Base-by-base conservation (phyloP, 2,113 vertebrate genomes). In the Psephotus haematonotus region DNA sequence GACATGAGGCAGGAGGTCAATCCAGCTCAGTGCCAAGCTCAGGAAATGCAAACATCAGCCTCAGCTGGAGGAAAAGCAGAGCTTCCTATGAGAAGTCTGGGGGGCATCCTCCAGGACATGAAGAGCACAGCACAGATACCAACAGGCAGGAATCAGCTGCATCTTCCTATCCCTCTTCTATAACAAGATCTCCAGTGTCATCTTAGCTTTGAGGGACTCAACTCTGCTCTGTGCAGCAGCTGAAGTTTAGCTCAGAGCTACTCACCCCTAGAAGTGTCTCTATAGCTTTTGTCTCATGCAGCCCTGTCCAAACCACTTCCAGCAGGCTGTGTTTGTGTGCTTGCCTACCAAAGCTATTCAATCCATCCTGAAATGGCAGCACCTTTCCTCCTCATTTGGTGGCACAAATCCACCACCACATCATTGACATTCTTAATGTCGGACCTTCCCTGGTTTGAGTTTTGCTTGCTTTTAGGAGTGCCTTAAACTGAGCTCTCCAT, bases 251-350 rank as follows among this genome's bases (percentile, higher is more conserved):
- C 82, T 90, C 33, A 31, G 24, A 60, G 63, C 50, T 86, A 59
- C 53, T 44, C 1, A 1, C 24, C 74, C 31, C 17, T 78, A 68
- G 31, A 90, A 86, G 71, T 11, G 41, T 53, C 44, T 55, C 78
- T 50, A 43, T 4, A 2, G 28, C 39, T 90, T 93, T 60, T 13
- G 17, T 43, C 59, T 90, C 75, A 53, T 1, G 2, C 22, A 88
- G 75, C 67, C 39, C 41, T 78, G 76, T 84, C 76, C 77, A 93
- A 92, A 92, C 11, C 4, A 71, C 72, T 90, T 77, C 37, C 11
- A 88, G n/a, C 39, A 94, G 57, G 41, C 35, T 63, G 35, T 13
- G 47, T 46, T 49, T 50, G 16, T 25, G 33, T 83, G 64, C 13
- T 83, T 68, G 29, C 74, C 68, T 75, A 60, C 71, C 53, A 71